These are phyloP conservation scores for Ploceus nigricollis DNA, from an alignment of 2,113 vertebrate genomes.

Conservation along the genomic window DNA sequence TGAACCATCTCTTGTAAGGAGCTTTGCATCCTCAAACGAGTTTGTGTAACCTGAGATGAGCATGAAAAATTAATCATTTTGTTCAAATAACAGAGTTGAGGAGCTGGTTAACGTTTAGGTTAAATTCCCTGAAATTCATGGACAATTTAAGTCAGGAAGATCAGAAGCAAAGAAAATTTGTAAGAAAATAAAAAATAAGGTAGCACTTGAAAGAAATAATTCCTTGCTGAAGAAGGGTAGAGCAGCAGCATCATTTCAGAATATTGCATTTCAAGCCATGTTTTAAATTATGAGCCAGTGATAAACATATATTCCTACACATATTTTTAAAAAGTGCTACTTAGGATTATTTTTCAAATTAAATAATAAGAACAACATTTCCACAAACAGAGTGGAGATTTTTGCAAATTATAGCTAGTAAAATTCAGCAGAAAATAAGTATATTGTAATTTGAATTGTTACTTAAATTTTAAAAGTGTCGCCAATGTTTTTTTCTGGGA, in stretches of 20 bases:
- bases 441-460: background rate
- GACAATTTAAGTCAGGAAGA: background rate
- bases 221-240: background rate
- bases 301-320: background rate
- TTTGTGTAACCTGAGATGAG: background rate
- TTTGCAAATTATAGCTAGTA: background rate
- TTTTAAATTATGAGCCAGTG: background rate
- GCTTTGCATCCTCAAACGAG: background rate
- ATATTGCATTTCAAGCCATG: background rate
- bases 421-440: background rate
- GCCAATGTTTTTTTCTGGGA: rapidly evolving
- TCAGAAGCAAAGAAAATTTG: background rate
- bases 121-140: background rate
- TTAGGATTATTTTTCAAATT: background rate
- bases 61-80: background rate
- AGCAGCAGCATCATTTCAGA: background rate
- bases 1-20: background rate
- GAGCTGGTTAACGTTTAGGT: background rate
- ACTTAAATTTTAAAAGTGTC: background rate
- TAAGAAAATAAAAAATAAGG: background rate
- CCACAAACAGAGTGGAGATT: background rate
- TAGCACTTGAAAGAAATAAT: background rate
- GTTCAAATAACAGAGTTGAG: background rate
- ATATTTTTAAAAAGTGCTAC: background rate
- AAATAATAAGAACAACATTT: background rate